phyloP scores from a whole-genome alignment of 1,140 invertebrate species.

The Drosophila nikananu region DNA sequence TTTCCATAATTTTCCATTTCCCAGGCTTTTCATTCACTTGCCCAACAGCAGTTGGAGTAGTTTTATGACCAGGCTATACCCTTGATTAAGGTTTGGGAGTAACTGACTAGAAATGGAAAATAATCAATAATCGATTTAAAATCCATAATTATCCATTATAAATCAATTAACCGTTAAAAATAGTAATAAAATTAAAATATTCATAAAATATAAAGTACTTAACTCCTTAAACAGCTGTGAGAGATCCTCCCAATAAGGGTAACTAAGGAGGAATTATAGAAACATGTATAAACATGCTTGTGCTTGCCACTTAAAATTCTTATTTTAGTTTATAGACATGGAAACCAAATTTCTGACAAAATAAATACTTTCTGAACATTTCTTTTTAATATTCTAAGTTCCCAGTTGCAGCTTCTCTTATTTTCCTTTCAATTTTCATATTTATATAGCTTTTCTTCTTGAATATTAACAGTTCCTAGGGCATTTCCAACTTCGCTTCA shows the following conservation, averaged over 20 bases:
- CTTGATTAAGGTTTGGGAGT: neutral
- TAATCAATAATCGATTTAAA: neutral
- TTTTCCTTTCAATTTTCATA: no score
- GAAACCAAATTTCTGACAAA: no score
- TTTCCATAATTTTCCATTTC: constrained; percentile 56
- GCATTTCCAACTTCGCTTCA: neutral
- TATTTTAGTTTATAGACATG: no score
- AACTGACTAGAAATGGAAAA: neutral
- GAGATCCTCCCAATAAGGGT: no score
- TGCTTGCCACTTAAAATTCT: no score
- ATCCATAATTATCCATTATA: neutral
- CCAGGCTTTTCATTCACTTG: constrained; percentile 37
- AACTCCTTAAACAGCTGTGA: no score
- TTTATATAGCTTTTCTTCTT: neutral
- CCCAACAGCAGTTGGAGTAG: constrained; percentile 6
- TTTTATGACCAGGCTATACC: constrained; percentile 21
- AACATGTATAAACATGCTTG: no score
- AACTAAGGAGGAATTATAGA: no score
- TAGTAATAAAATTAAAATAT: no score
- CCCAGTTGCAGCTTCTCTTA: no score
- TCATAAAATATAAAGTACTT: no score
- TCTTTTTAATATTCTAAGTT: neutral
- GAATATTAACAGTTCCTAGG: neutral
- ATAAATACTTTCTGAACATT: no score
- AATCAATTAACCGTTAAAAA: neutral